phyloP scores from a whole-genome alignment of 2,797 vertebrate genomes.

The Diplodus sargus region DNA sequence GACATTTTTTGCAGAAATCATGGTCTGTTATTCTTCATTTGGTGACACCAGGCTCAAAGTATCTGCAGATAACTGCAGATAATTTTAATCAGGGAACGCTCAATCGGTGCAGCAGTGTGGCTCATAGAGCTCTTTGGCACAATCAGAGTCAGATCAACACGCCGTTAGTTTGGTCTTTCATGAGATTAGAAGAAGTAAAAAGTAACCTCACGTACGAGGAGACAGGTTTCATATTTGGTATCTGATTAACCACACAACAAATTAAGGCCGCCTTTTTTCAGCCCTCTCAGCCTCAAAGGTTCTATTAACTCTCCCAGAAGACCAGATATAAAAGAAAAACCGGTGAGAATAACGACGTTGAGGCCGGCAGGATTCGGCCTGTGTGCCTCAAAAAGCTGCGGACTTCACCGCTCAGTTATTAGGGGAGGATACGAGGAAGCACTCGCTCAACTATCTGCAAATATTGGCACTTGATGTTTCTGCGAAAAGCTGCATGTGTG shows the following conservation, averaged over 20 bases:
- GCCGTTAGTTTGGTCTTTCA: background rate
- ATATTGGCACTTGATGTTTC: slow-evolving; percentile 69
- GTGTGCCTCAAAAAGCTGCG: background rate
- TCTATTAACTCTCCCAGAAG: background rate
- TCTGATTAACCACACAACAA: background rate
- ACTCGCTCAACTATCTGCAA: slow-evolving; percentile 39
- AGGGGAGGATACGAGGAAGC: slow-evolving; percentile 58
- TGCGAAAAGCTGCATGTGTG: slow-evolving; percentile 70
- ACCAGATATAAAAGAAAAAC: background rate
- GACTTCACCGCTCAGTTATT: slow-evolving; percentile 10
- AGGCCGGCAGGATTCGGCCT: background rate
- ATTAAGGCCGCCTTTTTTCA: background rate
- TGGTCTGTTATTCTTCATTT: no score
- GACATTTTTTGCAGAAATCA: no score
- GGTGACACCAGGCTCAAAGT: no score
- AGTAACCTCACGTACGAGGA: background rate
- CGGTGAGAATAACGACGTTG: background rate
- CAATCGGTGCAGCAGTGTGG: background rate
- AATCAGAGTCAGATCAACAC: background rate
- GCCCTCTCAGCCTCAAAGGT: background rate
- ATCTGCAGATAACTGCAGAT: background rate
- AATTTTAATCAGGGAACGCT: background rate
- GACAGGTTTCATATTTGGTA: background rate
- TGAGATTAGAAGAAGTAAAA: background rate
- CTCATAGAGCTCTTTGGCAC: background rate